Base-by-base conservation (phyloP, 2,113 vertebrate genomes). In the Hemicordylus capensis region DNA sequence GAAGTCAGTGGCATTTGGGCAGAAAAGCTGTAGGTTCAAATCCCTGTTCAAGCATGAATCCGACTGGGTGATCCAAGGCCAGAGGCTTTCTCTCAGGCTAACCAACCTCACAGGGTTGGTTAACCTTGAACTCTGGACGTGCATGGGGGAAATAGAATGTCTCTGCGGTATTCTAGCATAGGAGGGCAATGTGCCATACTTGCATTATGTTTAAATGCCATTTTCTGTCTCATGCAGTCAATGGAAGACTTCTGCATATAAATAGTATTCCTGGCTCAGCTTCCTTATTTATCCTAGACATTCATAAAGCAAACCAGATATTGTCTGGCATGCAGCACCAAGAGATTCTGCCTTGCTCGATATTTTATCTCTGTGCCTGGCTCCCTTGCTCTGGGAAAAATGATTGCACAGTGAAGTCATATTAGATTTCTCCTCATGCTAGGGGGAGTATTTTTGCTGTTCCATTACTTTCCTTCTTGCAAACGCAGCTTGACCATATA, bases 341-440 rank as follows among this genome's bases (percentile, higher is more conserved):
- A 95, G 92, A 92, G 88, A 90, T 92, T 93, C 93, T 34, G 0
- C 69, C 88, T 93, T 91, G 87, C 8, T 2, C 90, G 90, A 95
- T 95, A 89, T 66, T 94, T 94, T 95, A 88, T 94, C 81, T 93
- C 91, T 91, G 87, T 87, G 92, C 92, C 87, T 78, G 86, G 90
- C 93, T 93, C 79, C 87, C 90, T 91, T 79, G 89, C 88, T 93
- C 89, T 92, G 93, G 93, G 93, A 93, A 91, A 95, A 95, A 94
- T 89, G 93, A 83, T 93, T 93, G 83, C 20, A 70, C 10, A 37
- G 22, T 78, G 83, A 85, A 76, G 64, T 85, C 83, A 78, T 77
- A 28, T 37, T 69, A 58, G 64, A 78, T 78, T 78, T 78, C 74
- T 77, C 66, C 64, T 78, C 37, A 26, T 26, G 34, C 39, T 44